Base-by-base conservation (phyloP, 2,888 invertebrate genomes). In the Ischnus inquisitorius region DNA sequence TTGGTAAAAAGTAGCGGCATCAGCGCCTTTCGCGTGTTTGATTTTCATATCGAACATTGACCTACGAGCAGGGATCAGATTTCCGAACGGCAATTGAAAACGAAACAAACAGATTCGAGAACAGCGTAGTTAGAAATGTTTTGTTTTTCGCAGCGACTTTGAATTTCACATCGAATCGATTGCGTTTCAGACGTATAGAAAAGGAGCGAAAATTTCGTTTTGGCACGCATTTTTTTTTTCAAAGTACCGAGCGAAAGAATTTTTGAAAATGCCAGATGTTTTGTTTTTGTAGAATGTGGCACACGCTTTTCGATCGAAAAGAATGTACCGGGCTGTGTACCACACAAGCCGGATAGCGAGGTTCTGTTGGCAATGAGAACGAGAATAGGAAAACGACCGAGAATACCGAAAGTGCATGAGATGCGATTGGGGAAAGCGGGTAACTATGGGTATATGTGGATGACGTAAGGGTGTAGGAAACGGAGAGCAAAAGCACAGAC, bases 361-460 rank as follows among this genome's bases (percentile, higher is more conserved):
- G 14, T 19, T 34, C 46, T 77, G 22, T 64, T 28, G 28, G 46
- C 46, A 34, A 79, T 48, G 62, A 62, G 51, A 69, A 25, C 34
- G 57, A 25, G 72, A 54, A 74, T 41, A 68, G 60, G 46, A 22
- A 54, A 46, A 71, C 8, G 28, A 34, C 22, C 51, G 72, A 74
- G 34, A 14, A 67, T 16, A 67, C 43, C 64, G 64, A 84, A 34
- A 80, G 83, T 82, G 64, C 71, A 83, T 67, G 79, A 79, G 76
- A 79, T 78, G 71, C 82, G 75, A 79, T 82, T 82, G 75, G 62
- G 64, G 80, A 79, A 79, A 74, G 68, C 80, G 57, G 72, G 62
- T 51, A 80, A 68, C 41, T 54, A 82, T 69, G 80, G 75, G 79
- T 65, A 22, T 71, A 65, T 71, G 76, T 67, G 85, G 68, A 79